Percentiles rank a stretch among this genome's conserved stretches.
phyloP scores from a whole-genome alignment of 2,888 invertebrate genomes.

The Agrochola circellaris region DNA sequence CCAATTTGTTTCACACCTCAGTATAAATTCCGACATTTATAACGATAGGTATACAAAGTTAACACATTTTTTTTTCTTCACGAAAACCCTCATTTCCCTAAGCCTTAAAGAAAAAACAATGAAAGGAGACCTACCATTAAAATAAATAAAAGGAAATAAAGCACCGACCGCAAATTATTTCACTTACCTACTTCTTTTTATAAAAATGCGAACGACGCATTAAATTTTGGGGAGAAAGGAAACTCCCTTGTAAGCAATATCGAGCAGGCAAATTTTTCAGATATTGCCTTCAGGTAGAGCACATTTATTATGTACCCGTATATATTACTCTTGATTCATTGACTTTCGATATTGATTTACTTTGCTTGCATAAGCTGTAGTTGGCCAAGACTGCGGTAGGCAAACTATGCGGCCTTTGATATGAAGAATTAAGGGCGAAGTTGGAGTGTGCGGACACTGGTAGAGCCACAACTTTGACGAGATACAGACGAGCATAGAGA shows the following conservation, averaged over 20 bases:
- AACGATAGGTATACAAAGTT: conserved; percentile 79
- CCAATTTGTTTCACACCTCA: conserved; percentile 82
- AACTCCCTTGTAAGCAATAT: conserved; percentile 91
- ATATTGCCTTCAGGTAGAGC: conserved; percentile 91
- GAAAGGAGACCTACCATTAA: conserved; percentile 89
- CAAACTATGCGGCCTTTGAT: conserved; percentile 78
- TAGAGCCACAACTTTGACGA: conserved; percentile 65
- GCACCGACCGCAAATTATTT: conserved; percentile 90
- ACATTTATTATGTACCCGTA: conserved; percentile 91
- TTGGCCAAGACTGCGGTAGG: conserved; percentile 79
- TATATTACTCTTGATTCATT: conserved; percentile 91
- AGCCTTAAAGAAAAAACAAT: conserved; percentile 86
- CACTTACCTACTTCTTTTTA: conserved; percentile 91
- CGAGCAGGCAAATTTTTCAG: conserved; percentile 91
- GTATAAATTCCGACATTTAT: conserved; percentile 80
- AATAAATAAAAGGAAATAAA: conserved; percentile 91
- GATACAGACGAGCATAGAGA: conserved; percentile 40
- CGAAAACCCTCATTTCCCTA: conserved; percentile 81
- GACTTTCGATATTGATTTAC: conserved; percentile 91
- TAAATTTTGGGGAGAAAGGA: conserved; percentile 91
- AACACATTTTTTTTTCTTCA: conserved; percentile 81
- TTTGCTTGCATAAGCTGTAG: conserved; percentile 90
- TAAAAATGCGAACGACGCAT: conserved; percentile 91
- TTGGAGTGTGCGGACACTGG: conserved; percentile 72
- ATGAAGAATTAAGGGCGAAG: conserved; percentile 80